Evolutionary conservation across 2,113 vertebrate species (phyloP).

Genomic region (Melospiza melodia): DNA sequence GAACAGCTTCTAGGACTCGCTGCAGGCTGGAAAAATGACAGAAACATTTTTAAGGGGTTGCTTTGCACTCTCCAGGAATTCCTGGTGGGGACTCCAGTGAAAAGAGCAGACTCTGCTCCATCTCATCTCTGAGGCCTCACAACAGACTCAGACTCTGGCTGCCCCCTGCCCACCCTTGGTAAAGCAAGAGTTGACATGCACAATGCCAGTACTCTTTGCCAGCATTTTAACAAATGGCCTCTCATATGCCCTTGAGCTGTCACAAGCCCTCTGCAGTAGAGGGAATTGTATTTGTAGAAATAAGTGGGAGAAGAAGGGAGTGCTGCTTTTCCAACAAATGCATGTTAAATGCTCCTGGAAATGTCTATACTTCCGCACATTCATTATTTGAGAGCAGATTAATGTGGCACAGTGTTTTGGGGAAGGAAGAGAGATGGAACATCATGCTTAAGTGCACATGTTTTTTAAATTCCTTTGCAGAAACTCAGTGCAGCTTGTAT

Average conservation of each 20-base stretch:
- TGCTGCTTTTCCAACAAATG: background rate
- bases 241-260: background rate
- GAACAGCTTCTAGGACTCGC: background rate
- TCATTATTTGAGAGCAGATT: background rate
- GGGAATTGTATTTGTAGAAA: background rate
- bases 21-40: background rate
- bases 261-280: background rate
- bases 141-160: background rate
- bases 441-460: background rate
- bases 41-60: background rate
- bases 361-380: background rate
- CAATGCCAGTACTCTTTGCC: background rate
- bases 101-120: background rate
- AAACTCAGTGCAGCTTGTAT: background rate
- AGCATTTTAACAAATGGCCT: background rate
- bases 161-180: background rate
- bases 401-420: background rate
- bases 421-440: background rate
- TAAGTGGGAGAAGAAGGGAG: background rate
- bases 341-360: background rate
- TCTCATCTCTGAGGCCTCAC: background rate
- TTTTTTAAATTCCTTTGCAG: background rate
- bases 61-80: background rate
- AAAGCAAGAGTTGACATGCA: background rate
- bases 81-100: background rate